Evolutionary conservation across 2,113 vertebrate genomes (phyloP).

Genomic region (Eurypyga helias): DNA sequence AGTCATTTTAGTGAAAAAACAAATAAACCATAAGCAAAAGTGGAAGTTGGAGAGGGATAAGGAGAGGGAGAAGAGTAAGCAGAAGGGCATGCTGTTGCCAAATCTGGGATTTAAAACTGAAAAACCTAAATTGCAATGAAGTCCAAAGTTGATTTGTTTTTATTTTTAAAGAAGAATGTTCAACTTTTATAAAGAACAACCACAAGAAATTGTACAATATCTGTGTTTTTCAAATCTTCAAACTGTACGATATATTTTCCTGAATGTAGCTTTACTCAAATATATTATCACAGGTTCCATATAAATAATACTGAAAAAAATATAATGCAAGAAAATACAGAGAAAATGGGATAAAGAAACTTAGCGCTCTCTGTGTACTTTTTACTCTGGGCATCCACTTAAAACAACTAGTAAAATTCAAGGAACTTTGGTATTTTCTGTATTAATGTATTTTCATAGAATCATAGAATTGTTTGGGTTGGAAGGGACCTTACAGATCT

Average conservation of each 20-base stretch:
- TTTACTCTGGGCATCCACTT: background rate
- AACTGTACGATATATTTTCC: background rate
- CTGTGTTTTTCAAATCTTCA: background rate
- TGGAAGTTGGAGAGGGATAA: no score
- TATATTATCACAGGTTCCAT: background rate
- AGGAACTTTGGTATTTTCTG: background rate
- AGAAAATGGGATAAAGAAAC: background rate
- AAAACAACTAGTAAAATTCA: background rate
- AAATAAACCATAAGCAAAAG: background rate
- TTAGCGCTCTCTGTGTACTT: background rate
- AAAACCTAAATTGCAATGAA: background rate
- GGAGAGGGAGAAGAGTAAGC: no score
- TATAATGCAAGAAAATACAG: background rate
- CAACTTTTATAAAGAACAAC: background rate
- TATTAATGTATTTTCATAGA: background rate
- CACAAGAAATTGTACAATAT: background rate
- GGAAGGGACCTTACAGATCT: no score
- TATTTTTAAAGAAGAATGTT: background rate
- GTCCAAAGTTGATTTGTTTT: no score
- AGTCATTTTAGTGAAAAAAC: background rate
- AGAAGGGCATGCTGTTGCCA: no score
- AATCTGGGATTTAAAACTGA: background rate
- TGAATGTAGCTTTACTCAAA: background rate
- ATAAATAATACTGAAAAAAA: background rate
- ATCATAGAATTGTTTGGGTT: no score